Evolutionary conservation across 2,888 invertebrate species (phyloP), one percentile per base, ranked within the genome.

Genomic region (Drosophila greeni): DNA sequence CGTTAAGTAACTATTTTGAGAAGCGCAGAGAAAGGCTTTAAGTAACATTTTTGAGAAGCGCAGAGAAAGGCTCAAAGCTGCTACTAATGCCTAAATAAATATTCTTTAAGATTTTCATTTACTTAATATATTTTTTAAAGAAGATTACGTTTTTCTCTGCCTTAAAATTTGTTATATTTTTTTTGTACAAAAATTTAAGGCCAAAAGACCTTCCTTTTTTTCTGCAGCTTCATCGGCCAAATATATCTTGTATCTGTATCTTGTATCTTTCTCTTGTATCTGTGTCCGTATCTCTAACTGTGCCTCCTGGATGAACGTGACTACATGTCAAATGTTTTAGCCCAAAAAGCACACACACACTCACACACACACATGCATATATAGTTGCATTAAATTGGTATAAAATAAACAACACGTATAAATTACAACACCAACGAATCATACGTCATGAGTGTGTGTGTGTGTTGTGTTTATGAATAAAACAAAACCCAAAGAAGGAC

Each of bases 361-460:
- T 54, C 47, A 43, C 18, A 40, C 52, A 47, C 47, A 47, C 54
- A 34, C 55, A 37, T 56, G 24, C 47, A 54, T 20, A 49, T 45
- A 43, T 66, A 66, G 76, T 78, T 82, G 82, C 84, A 83, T 82
- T 71, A 78, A 83, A 78, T 78, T 83, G 82, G 76, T 82, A 82
- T 83, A 75, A 78, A 78, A 76, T 83, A 83, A 78, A 78, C 84
- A 83, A 73, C 77, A 83, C 79, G 79, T 78, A 78, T 78, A 83
- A 82, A 78, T 78, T 73, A 82, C 69, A 79, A 47, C 42, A 69
- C 31, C 78, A 70, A 53, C 60, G n/a, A 55, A 56, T 51, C 66
- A 68, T 40, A 67, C 49, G 31, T 43, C 61, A 56, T 58, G 58
- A 45, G 37, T 24, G 11, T 8, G 53, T 51, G 29, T 39, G 20